Evolutionary conservation across 1,140 invertebrate genomes (phyloP).

Genomic region (Oryctes rhinoceros): DNA sequence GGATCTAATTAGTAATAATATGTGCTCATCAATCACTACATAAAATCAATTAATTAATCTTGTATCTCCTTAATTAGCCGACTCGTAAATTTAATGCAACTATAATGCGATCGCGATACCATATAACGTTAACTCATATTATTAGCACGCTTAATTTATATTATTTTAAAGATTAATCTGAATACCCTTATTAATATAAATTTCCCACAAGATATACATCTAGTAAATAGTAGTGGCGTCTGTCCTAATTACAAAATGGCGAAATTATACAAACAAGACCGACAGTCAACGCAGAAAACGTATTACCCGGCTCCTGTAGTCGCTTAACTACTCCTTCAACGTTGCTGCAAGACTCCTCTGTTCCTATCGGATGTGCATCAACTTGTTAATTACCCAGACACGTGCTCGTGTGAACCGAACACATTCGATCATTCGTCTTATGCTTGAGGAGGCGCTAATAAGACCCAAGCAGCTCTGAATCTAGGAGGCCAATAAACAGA

Average conservation of each 20-base stretch:
- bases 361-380: conserved; percentile 4
- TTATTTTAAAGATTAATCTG: neutral
- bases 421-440: conserved; percentile 30
- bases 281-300: neutral
- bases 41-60: conserved; percentile 37
- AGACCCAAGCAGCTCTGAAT: neutral
- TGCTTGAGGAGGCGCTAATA: neutral
- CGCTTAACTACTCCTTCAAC: neutral
- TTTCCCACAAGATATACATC: neutral
- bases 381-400: conserved; percentile 33
- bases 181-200: neutral
- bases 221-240: neutral
- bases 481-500: neutral
- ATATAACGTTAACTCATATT: neutral
- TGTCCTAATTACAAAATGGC: neutral
- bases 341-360: neutral
- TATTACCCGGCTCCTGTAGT: neutral
- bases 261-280: neutral
- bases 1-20: conserved; percentile 7
- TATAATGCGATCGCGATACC: neutral
- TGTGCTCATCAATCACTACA: neutral
- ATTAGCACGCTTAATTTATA: neutral
- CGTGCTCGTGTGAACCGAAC: conserved; percentile 18
- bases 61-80: conserved; percentile 19
- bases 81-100: neutral